phyloP scores from a whole-genome alignment of 2,888 invertebrate species.

The Hemaris fuciformis region DNA sequence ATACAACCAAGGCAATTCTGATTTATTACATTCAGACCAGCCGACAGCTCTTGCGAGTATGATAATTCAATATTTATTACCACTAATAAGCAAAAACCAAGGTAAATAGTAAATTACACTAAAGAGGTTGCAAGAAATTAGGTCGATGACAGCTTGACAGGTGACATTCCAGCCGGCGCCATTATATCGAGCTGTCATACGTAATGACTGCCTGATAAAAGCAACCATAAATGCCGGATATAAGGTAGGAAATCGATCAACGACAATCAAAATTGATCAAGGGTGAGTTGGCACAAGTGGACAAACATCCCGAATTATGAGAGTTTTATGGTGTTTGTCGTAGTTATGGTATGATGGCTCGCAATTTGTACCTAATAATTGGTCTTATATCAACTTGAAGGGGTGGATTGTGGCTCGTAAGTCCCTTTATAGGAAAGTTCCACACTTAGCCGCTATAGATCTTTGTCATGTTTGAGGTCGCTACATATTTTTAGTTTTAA shows the following conservation, averaged over 20 bases:
- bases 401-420: not conserved
- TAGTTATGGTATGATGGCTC: not conserved
- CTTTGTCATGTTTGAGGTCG: not conserved
- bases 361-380: conserved; percentile 1
- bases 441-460: not conserved
- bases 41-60: too few relatives aligned
- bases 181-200: conserved; percentile 33
- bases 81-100: not conserved
- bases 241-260: not conserved
- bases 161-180: conserved; percentile 41
- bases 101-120: conserved; percentile 6
- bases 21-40: too few relatives aligned
- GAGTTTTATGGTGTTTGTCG: not conserved
- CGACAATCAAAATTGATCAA: not conserved
- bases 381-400: not conserved
- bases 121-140: conserved; percentile 29
- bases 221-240: not conserved
- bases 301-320: conserved; percentile 2
- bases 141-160: conserved; percentile 35
- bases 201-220: not conserved
- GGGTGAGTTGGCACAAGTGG: not conserved
- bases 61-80: not conserved
- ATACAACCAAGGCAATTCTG: not conserved
- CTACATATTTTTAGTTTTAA: too few relatives aligned
- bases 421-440: not conserved